Evolutionary conservation across 2,113 vertebrate genomes (phyloP).

Genomic region (Zeus faber): DNA sequence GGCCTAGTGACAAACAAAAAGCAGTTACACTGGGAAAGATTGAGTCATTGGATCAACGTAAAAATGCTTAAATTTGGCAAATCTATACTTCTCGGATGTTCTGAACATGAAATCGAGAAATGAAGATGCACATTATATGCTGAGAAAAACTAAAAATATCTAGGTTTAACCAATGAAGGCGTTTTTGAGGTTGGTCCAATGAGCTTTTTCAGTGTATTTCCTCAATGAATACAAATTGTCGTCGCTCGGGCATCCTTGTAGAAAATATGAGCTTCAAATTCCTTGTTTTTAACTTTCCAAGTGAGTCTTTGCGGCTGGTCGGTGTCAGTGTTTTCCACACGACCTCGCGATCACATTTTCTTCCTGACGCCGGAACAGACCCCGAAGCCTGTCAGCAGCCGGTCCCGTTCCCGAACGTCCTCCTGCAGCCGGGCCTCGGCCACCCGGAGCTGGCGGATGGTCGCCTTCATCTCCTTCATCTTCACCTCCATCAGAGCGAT

Average conservation of each 20-base stretch:
- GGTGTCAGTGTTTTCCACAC: not conserved
- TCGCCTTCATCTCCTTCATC: slow-evolving; percentile 99
- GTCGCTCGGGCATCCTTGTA: slow-evolving; percentile 36
- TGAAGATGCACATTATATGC: too few species aligned
- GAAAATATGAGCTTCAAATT: slow-evolving; percentile 40
- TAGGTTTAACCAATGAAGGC: too few species aligned
- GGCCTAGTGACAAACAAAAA: slow-evolving; percentile 22
- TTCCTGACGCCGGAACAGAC: slow-evolving; percentile 70
- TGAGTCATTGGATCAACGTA: too few species aligned
- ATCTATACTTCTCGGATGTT: too few species aligned
- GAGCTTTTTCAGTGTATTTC: slow-evolving; percentile 7
- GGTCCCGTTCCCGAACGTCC: slow-evolving; percentile 91
- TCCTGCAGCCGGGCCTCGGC: slow-evolving; percentile 90
- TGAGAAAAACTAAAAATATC: too few species aligned
- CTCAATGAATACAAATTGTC: slow-evolving; percentile 52
- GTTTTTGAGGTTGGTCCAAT: too few species aligned
- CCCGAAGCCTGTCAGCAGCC: slow-evolving; percentile 77
- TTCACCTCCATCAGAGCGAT: slow-evolving; percentile 97
- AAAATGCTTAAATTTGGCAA: too few species aligned
- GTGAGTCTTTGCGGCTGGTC: slow-evolving; percentile 28
- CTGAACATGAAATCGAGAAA: too few species aligned
- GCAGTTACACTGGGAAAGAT: too few species aligned
- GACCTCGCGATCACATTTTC: slow-evolving; percentile 66
- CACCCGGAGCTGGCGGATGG: slow-evolving; percentile 90
- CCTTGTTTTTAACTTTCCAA: slow-evolving; percentile 4